Evolutionary conservation across 2,797 vertebrate species (phyloP), one percentile per base, ranked within the genome.

Genomic region (Thaleichthys pacificus): DNA sequence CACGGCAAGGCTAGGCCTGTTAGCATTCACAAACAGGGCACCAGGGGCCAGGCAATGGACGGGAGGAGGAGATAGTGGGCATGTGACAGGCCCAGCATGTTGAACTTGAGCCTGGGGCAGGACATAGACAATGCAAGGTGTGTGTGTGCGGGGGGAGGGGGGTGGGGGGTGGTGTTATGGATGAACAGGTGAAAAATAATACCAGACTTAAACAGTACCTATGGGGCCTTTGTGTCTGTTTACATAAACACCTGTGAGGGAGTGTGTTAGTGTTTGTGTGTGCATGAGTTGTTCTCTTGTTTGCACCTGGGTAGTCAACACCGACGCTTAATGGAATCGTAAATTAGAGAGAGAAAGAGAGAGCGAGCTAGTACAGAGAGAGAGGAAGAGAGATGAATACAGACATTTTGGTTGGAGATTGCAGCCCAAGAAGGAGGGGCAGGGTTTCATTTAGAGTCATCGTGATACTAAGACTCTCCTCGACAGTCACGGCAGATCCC

Each of bases 1-100:
- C 85, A 84, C 86, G 90, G 90, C 87, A 89, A 91, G 87, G 86
- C 88, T 82, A 89, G 86, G 84, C 74, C 66, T 70, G 88, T 89
- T 90, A 86, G 85, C 86, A 89, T 90, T 88, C 87, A 85, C 74
- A 73, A 80, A 77, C 87, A 83, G 84, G 86, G 81, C 85, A 87
- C 86, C 73, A 71, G 86, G 88, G 87, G 86, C 83, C 82, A 84
- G 84, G 75, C 82, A 81, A 79, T 78, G 61, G 79, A 73, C 82
- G 83, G 82, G 83, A 80, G 82, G 84, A 87, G 78, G 83, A 68
- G 85, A 76, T 80, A 71, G 74, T 77, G 74, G 75, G 77, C 71
- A 80, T 84, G 87, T 85, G 83, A 84, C 88, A 84, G 78, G 84
- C 79, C 79, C 75, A 76, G 80, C 73, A 54, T 70, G 76, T 80